Conservation (phyloP, 1,140 invertebrate species). For the Aricia agestis region DNA sequence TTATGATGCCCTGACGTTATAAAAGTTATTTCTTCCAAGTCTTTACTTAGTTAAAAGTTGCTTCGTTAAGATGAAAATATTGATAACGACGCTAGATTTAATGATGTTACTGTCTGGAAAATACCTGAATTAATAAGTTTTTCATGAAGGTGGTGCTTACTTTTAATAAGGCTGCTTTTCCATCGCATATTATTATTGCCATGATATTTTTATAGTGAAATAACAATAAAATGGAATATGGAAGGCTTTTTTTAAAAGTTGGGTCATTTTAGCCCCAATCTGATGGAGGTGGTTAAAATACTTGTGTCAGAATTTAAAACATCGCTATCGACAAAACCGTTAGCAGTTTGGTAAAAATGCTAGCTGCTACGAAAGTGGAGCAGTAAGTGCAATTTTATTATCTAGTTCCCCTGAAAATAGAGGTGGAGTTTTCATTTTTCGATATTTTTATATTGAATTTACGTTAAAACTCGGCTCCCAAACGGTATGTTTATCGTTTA, state of each 20-base stretch:
- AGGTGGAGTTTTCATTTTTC: neutral
- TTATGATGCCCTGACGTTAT: neutral
- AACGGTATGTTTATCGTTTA: neutral
- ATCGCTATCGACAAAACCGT: neutral
- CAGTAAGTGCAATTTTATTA: neutral
- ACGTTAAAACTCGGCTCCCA: neutral
- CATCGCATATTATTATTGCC: too few relatives aligned
- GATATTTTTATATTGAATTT: neutral
- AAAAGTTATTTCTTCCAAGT: neutral
- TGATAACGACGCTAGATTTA: neutral
- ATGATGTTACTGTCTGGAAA: neutral
- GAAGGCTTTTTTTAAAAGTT: too few relatives aligned
- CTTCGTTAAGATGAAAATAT: slow-evolving; percentile 3
- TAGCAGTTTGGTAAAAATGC: neutral
- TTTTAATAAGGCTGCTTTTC: neutral
- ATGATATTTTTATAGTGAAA: too few relatives aligned
- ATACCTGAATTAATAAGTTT: neutral
- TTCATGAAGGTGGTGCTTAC: neutral
- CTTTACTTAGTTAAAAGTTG: slow-evolving; percentile 3
- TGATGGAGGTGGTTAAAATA: neutral
- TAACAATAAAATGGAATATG: too few relatives aligned
- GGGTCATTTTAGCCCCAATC: too few relatives aligned
- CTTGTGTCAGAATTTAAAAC: neutral
- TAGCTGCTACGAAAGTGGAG: neutral
- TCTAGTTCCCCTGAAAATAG: neutral